Conservation (phyloP, 1,140 invertebrate genomes). For the Calosoma granatense region DNA sequence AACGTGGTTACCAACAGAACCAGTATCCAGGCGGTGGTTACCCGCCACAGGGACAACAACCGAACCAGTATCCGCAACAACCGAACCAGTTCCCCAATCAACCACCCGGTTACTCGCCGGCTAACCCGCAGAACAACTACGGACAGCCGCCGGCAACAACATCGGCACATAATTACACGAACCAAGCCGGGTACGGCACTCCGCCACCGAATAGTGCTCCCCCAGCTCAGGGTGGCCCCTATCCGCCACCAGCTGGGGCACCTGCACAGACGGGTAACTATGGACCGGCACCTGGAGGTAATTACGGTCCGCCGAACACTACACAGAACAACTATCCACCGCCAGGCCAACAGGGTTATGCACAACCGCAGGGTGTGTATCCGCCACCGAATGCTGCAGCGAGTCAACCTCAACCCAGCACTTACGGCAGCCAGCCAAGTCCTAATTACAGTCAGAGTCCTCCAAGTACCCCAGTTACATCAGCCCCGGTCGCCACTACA, state of each 20-base stretch:
- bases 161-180: conserved; percentile 27
- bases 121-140: conserved; percentile 36
- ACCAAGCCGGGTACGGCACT: conserved; percentile 25
- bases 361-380: conserved; percentile 34
- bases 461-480: conserved; percentile 24
- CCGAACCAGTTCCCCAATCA: conserved; percentile 36
- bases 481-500: conserved; percentile 17
- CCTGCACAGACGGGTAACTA: conserved; percentile 34
- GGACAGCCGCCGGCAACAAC: conserved; percentile 35
- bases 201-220: conserved; percentile 23
- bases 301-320: conserved; percentile 30
- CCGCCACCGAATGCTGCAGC: conserved; percentile 22
- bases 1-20: conserved; percentile 43
- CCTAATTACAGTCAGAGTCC: conserved; percentile 26
- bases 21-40: conserved; percentile 37
- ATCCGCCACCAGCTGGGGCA: conserved; percentile 31
- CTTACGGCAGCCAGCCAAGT: conserved; percentile 23
- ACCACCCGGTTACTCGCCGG: conserved; percentile 37
- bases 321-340: conserved; percentile 29
- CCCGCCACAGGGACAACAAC: conserved; percentile 23
- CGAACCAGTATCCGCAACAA: conserved; percentile 33
- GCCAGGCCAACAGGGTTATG: conserved; percentile 25
- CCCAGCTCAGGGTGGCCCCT: conserved; percentile 24
- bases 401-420: conserved; percentile 24
- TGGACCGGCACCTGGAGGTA: conserved; percentile 30